Evolutionary conservation across 2,797 vertebrate genomes (phyloP).

Genomic region (Mus caroli): DNA sequence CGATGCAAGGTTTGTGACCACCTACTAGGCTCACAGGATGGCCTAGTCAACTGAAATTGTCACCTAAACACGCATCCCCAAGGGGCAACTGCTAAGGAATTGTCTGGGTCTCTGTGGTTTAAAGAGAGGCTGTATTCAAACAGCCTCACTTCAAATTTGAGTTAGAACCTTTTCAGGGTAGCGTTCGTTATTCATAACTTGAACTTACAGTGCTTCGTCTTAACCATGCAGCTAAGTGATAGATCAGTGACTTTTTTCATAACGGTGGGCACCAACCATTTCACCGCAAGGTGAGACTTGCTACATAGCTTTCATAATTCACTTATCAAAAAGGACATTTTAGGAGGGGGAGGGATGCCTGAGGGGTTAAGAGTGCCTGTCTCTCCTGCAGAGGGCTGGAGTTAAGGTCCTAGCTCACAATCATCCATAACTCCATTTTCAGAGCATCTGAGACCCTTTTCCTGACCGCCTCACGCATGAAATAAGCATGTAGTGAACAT

Average conservation of each 20-base stretch:
- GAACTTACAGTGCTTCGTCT: neutral
- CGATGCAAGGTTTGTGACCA: neutral
- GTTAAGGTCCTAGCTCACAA: neutral
- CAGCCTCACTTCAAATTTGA: neutral
- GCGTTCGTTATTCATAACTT: neutral
- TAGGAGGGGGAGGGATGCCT: neutral
- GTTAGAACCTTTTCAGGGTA: neutral
- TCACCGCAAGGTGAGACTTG: conserved; percentile 63
- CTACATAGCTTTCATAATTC: neutral
- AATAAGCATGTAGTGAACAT: neutral
- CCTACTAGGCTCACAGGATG: neutral
- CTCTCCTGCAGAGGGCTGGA: neutral
- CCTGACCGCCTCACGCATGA: neutral
- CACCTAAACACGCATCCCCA: neutral
- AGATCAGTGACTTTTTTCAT: conserved; percentile 12
- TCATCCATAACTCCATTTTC: neutral
- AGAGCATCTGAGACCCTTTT: neutral
- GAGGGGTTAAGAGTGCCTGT: neutral
- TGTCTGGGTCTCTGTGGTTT: neutral
- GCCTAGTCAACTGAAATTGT: neutral
- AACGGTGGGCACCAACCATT: conserved; percentile 36
- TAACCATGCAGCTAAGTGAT: neutral
- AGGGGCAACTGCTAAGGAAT: neutral
- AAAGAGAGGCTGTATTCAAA: neutral
- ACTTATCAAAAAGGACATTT: conserved; percentile 9